A percentile compares a stretch with the other conserved stretches of the same genome.
These are phyloP conservation scores for Nicator chloris DNA, from an alignment of 2,113 vertebrate species.

Conservation along the genomic window DNA sequence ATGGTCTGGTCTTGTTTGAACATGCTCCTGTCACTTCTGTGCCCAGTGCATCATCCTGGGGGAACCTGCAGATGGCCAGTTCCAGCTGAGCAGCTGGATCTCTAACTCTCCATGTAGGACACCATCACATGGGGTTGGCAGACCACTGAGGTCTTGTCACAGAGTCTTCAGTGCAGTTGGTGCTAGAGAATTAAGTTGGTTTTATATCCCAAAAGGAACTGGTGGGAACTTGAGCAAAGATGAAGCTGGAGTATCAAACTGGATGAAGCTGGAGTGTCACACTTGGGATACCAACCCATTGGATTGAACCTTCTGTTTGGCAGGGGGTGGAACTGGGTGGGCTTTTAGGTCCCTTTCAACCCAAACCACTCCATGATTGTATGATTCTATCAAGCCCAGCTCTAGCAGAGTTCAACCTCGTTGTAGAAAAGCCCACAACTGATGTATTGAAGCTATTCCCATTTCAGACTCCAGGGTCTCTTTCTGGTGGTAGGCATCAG, in stretches of 20 bases:
- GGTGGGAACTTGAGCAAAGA: neutral
- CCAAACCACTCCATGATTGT: neutral
- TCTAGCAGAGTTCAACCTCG: neutral
- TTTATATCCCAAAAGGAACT: neutral
- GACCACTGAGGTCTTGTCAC: neutral
- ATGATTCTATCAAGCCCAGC: neutral
- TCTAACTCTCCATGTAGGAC: accelerated
- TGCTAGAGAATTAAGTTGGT: neutral
- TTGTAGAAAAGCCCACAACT: neutral
- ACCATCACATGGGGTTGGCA: accelerated
- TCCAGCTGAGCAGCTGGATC: neutral
- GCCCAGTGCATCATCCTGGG: neutral
- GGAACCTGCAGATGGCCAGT: neutral
- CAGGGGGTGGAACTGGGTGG: neutral
- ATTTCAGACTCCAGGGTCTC: neutral
- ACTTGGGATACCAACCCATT: neutral
- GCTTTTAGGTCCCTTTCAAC: neutral
- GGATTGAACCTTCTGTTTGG: neutral
- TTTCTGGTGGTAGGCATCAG: neutral
- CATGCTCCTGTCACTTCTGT: neutral
- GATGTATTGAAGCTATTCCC: neutral
- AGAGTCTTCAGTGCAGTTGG: neutral
- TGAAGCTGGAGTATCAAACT: neutral
- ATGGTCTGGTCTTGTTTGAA: neutral
- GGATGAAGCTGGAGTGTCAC: neutral